phyloP scores from a whole-genome alignment of 2,113 vertebrate genomes.

The Spea multiplicata region DNA sequence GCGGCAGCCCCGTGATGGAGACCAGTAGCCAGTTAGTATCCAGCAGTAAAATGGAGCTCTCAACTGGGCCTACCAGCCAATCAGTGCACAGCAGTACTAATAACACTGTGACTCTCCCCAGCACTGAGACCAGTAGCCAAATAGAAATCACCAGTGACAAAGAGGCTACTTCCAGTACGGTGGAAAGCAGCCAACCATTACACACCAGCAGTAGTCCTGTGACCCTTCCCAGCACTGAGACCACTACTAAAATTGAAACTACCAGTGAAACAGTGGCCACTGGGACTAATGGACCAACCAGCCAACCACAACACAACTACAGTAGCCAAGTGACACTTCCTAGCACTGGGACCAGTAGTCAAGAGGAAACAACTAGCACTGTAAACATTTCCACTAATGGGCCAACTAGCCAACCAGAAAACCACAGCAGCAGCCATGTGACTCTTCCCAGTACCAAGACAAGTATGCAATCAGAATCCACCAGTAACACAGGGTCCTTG shows the following conservation, averaged over 20 bases:
- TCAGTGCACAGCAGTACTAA: background rate
- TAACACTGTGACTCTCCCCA: background rate
- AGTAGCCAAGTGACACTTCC: background rate
- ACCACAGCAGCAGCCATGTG: background rate
- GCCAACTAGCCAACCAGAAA: background rate
- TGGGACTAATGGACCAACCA: background rate
- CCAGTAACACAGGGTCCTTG: background rate
- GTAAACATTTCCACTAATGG: background rate
- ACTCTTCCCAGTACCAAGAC: background rate
- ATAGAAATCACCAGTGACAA: background rate
- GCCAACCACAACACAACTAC: background rate
- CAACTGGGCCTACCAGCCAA: background rate
- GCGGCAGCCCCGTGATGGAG: background rate
- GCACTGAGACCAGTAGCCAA: background rate
- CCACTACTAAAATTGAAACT: background rate
- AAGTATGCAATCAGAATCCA: background rate
- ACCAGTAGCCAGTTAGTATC: background rate
- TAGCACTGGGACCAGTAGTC: background rate
- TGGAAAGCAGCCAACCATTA: background rate
- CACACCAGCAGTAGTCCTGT: background rate
- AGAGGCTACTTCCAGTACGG: too few relatives aligned
- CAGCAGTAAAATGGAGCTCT: background rate
- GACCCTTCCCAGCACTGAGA: background rate
- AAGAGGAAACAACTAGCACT: background rate
- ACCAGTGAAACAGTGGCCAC: background rate